phyloP scores from a whole-genome alignment of 2,797 vertebrate genomes.

The Rhinatrema bivittatum region DNA sequence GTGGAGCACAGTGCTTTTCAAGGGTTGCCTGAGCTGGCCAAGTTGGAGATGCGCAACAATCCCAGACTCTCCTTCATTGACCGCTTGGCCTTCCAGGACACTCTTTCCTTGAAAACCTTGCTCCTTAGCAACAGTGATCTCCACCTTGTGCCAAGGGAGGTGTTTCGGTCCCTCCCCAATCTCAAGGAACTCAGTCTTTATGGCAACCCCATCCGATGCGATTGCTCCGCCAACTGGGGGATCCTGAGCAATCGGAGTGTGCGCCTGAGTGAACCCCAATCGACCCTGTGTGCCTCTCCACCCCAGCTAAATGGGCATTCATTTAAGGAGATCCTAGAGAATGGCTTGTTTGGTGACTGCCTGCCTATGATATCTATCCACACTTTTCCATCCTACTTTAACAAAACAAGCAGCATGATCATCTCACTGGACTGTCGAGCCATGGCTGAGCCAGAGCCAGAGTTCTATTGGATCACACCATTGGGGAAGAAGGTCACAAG shows the following conservation, averaged over 20 bases:
- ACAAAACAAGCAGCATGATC: constrained; percentile 50
- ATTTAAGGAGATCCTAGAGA: constrained; percentile 55
- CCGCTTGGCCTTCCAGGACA: constrained; percentile 47
- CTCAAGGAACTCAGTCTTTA: constrained; percentile 56
- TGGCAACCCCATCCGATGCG: constrained; percentile 70
- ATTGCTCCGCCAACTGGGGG: constrained; percentile 64
- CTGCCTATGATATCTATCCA: constrained; percentile 59
- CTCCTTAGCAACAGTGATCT: constrained; percentile 64
- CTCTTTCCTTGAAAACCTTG: constrained; percentile 56
- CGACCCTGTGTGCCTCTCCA: constrained; percentile 61
- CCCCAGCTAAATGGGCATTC: constrained; percentile 47
- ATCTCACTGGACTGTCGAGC: constrained; percentile 65
- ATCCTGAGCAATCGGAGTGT: constrained; percentile 54
- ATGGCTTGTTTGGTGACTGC: constrained; percentile 44
- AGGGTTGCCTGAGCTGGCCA: constrained; percentile 64
- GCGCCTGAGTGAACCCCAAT: constrained; percentile 56
- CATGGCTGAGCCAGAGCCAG: constrained; percentile 62
- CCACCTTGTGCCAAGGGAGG: constrained; percentile 56
- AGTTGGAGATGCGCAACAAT: constrained; percentile 67
- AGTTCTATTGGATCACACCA: constrained; percentile 73
- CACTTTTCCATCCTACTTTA: constrained; percentile 47
- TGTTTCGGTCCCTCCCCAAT: constrained; percentile 46
- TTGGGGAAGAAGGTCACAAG: constrained; percentile 66
- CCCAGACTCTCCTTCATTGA: constrained; percentile 61
- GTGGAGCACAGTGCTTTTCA: constrained; percentile 59